Evolutionary conservation across 2,797 vertebrate species (phyloP), one percentile per base, ranked within the genome.

Genomic region (Arremon brunneinucha): DNA sequence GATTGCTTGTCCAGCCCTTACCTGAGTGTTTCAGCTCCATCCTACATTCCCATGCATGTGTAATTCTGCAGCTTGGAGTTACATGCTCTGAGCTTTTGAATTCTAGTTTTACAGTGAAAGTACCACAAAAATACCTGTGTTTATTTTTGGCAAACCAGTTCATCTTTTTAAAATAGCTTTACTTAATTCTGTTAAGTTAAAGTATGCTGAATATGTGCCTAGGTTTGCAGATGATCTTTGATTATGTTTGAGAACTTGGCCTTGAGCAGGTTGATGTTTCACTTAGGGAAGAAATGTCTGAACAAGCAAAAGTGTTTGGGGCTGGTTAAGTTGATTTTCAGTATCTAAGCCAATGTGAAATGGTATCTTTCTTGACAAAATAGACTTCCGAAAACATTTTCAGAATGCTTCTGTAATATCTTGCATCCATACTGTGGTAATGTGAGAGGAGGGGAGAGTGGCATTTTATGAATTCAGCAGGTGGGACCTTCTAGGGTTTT

Each of bases 31-130:
- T 64, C 8, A 5, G 50, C 43, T 28, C 50, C 39, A 1, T 70
- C 34, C 59, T 7, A 0, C 0, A 0, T 50, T 78, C 17, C 22
- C 52, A 1, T 24, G 9, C 0, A 0, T 64, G 26, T 72, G 30
- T 52, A 32, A 52, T 65, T 69, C 70, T 87, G 39, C 71, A 82
- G n/a, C 16, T 46, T 82, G 85, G 41, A 49, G 50, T 64, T 89
- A 18, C 9, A 12, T 21, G 8, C 78, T 27, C 27, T 5, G 15
- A 83, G 24, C 52, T 88, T 72, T 69, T 77, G 56, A 35, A 80
- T 85, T 92, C 23, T 62, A 18, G 13, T 47, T 70, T 78, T 35
- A 16, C 35, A 32, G 44, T 39, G 22, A 13, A 81, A 78, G 14
- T 50, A 27, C 37, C 47, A 59, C 47, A 67, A 67, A 89, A 70